Base-by-base conservation (phyloP, 2,113 vertebrate genomes). In the Cebus imitator region DNA sequence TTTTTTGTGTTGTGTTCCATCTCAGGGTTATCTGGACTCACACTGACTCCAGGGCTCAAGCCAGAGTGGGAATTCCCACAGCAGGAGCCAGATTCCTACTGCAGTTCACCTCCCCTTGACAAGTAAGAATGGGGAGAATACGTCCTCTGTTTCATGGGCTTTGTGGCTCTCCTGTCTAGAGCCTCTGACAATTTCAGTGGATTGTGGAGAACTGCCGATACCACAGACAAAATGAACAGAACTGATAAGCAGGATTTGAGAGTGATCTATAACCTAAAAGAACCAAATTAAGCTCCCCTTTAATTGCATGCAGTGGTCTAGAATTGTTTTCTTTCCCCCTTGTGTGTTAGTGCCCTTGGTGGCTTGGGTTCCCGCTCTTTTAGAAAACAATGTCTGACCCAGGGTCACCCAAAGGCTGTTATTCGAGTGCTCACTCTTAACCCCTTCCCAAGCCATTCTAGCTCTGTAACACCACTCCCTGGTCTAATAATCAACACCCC, bases 41-140 rank as follows among this genome's bases (percentile, higher is more conserved):
- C 37, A 30, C 0, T 55, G 82, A 93, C 85, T 93, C 87, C 10
- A 57, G 78, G 57, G 66, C 25, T 83, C 58, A 94, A 30, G 79
- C 20, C 55, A 85, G 35, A 90, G n/a, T 40, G 96, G 93, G 79
- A 97, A 80, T 90, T 70, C 95, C 97, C 96, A 35, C 12, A 68
- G 23, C 45, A 20, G 48, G 70, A 96, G 93, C 91, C 95, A 95
- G 84, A 14, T 40, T 76, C 68, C 20, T 52, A 48, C 16, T 94
- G 70, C 57, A 64, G 48, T 80, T 94, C 66, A 90, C 70, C 21
- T 90, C 57, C 55, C 61, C 70, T 61, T 87, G 88, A 87, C 40
- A 80, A 83, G 8, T 17, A 55, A 72, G 68, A 64, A 14, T 50
- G 1, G 11, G 7, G 6, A 30, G 68, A 93, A 17, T 50, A 40